Conservation (phyloP, 1,140 invertebrate species). For the Drosophila kanapiae region DNA sequence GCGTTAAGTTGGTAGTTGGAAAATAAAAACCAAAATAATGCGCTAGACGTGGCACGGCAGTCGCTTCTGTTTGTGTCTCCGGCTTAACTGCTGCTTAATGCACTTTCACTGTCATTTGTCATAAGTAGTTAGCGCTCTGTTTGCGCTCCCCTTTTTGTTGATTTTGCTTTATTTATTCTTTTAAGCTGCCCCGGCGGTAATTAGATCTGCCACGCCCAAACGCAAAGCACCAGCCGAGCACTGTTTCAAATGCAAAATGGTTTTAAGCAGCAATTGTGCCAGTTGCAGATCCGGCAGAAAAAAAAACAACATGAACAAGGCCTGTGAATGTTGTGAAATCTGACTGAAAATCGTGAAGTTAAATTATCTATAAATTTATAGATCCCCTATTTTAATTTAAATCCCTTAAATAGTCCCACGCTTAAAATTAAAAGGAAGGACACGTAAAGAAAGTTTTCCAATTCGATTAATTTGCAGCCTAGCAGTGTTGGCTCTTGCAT, state of each 20-base stretch:
- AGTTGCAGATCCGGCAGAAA: slow-evolving; percentile 38
- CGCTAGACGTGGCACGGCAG: slow-evolving; percentile 35
- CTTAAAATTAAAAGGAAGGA: slow-evolving; percentile 16
- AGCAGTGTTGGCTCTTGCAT: slow-evolving; percentile 14
- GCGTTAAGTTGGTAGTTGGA: neutral
- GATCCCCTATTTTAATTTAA: neutral
- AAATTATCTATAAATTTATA: neutral
- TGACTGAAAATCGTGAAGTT: neutral
- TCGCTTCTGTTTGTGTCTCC: slow-evolving; percentile 41
- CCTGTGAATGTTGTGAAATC: neutral
- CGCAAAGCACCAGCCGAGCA: slow-evolving; percentile 7
- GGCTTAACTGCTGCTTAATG: slow-evolving; percentile 60
- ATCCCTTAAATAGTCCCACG: neutral
- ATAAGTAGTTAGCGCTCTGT: slow-evolving; percentile 71
- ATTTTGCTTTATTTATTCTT: slow-evolving; percentile 59
- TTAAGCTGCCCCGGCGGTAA: slow-evolving; percentile 62
- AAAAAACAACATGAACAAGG: slow-evolving; percentile 4
- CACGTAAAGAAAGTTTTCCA: slow-evolving; percentile 7
- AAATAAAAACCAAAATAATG: slow-evolving; percentile 59
- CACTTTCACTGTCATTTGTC: slow-evolving; percentile 76
- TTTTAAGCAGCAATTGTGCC: slow-evolving; percentile 51
- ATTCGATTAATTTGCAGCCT: slow-evolving; percentile 22
- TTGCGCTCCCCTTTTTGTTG: slow-evolving; percentile 40
- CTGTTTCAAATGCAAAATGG: slow-evolving; percentile 43
- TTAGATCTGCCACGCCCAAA: slow-evolving; percentile 63